Conservation (phyloP, 2,113 vertebrate species). For the Gorilla gorilla region DNA sequence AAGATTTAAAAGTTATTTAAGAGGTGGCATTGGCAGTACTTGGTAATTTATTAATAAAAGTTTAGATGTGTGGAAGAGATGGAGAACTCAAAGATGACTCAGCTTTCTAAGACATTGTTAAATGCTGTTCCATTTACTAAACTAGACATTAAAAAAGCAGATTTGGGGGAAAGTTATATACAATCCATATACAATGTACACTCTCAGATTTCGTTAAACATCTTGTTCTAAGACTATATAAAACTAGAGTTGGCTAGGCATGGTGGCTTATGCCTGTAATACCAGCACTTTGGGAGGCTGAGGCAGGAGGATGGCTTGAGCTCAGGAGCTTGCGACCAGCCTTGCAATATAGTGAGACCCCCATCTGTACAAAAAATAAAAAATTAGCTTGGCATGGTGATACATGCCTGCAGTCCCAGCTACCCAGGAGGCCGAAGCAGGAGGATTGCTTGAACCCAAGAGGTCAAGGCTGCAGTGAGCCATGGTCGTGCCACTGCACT, state of each 20-base stretch:
- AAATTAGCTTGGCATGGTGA: too few relatives aligned
- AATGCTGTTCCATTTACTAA: background rate
- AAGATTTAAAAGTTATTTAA: background rate
- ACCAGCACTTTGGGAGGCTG: too few relatives aligned
- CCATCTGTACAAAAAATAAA: too few relatives aligned
- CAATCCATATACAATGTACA: background rate
- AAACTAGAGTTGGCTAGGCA: background rate
- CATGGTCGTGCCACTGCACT: too few relatives aligned
- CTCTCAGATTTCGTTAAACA: background rate
- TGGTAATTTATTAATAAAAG: background rate
- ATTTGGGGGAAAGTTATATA: background rate
- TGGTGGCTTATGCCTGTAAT: too few relatives aligned
- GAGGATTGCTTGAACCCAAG: too few relatives aligned
- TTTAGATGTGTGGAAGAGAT: background rate
- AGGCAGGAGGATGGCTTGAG: too few relatives aligned
- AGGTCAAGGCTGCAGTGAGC: too few relatives aligned
- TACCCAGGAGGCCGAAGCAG: too few relatives aligned
- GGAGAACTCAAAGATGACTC: background rate
- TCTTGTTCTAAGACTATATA: background rate
- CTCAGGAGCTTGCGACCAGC: too few relatives aligned
- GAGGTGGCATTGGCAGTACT: background rate
- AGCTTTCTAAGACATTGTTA: background rate
- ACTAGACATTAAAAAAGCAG: background rate
- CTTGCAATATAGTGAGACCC: too few relatives aligned
- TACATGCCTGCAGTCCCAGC: too few relatives aligned